Base-by-base conservation (phyloP, 2,113 vertebrate species). In the Erpornis zantholeuca region DNA sequence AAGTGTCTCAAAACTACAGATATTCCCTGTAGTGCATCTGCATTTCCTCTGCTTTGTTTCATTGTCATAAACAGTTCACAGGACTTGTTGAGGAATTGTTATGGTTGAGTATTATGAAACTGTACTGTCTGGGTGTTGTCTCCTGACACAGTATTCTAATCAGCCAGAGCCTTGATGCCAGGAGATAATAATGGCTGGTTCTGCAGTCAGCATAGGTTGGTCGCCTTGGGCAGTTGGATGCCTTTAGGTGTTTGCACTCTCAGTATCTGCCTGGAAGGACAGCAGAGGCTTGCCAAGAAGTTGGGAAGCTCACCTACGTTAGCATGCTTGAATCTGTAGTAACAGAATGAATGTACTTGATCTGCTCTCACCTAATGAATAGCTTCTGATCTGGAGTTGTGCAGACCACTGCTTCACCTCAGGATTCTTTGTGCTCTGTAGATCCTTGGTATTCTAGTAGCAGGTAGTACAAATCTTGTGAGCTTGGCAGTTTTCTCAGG, bases 101-200 rank as follows among this genome's bases (percentile, higher is more conserved):
- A 8, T 3, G 59, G 50, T 33, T 71, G 68, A 54, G 33, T 56
- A 25, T 90, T 90, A 40, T 28, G 79, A 77, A 94, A 83, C 76
- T 54, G 56, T 88, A 38, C 61, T 82, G 76, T 56, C 50, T 92
- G 88, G 71, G 80, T 92, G 92, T 97, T 88, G 95, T 90, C 80
- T 95, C 15, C 47, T 81, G 6, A 82, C 91, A 7, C 40, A 90
- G 31, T 76, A 61, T n/a, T 66, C 8, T 73, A 83, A 86, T 86
- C 15, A 88, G 38, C 64, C 38, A 16, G 68, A 65, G 35, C 52
- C 52, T 93, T 90, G 88, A 63, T 97, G 80, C 82, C 68, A 86
- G 76, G 35, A 90, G 86, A 92, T 96, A 29, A 72, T 88, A 65
- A 66, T 87, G 72, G 59, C 63, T 82, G 36, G 76, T 77, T 93